These are phyloP conservation scores for Alviniconcha marisindica DNA, from an alignment of 1,140 invertebrate species.

Conservation along the genomic window DNA sequence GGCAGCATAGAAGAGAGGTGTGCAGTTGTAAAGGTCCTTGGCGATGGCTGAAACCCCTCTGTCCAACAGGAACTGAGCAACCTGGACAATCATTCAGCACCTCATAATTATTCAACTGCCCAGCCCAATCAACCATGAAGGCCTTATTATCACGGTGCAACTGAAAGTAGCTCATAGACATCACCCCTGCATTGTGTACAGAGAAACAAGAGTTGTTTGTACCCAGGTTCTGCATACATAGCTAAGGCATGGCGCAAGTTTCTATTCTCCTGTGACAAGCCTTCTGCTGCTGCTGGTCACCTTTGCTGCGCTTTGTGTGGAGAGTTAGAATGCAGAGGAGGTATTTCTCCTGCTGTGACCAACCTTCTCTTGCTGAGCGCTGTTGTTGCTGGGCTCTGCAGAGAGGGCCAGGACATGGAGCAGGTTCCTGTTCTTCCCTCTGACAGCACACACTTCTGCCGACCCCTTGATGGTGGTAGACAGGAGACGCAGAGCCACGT, in stretches of 20 bases:
- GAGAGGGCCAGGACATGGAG: conserved; percentile 71
- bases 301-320: background rate
- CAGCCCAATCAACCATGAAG: no score
- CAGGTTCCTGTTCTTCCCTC: conserved; percentile 65
- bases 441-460: conserved; percentile 32
- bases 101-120: no score
- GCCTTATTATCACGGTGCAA: no score
- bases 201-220: no score
- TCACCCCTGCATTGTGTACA: no score
- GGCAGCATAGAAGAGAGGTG: conserved; percentile 75
- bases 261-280: background rate
- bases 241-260: no score
- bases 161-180: no score
- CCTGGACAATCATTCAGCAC: conserved; percentile 55
- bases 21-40: conserved; percentile 72
- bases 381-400: background rate
- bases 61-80: conserved; percentile 68
- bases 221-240: no score
- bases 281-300: background rate
- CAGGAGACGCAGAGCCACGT: conserved; percentile 75
- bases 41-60: conserved; percentile 61
- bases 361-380: conserved; percentile 4
- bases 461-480: conserved; percentile 58
- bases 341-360: background rate
- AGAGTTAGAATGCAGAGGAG: no score